Conservation (phyloP, 2,888 invertebrate genomes). For the Strigamia transsilvanica region DNA sequence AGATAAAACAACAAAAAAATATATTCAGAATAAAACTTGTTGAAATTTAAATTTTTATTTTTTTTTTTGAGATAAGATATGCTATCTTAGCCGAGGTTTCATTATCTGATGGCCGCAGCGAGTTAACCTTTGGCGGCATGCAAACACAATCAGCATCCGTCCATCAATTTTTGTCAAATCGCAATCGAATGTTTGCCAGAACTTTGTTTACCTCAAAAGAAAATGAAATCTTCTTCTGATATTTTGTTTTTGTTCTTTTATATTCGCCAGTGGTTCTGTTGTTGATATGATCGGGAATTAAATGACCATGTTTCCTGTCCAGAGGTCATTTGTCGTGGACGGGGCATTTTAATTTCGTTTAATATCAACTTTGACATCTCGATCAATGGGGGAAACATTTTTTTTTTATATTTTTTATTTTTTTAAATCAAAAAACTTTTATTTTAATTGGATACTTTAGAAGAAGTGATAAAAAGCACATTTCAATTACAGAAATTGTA, state of each 20-base stretch:
- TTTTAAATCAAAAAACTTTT: too few relatives aligned
- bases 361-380: slow-evolving; percentile 8
- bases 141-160: too few relatives aligned
- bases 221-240: not conserved
- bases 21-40: not conserved
- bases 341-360: not conserved
- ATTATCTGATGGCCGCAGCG: too few relatives aligned
- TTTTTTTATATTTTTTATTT: too few relatives aligned
- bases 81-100: not conserved
- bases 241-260: not conserved
- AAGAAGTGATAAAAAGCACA: too few relatives aligned
- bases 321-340: not conserved
- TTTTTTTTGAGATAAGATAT: not conserved
- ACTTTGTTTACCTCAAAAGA: not conserved
- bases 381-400: not conserved
- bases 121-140: too few relatives aligned
- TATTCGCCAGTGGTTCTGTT: not conserved
- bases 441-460: too few relatives aligned
- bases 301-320: slow-evolving; percentile 32
- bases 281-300: not conserved
- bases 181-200: too few relatives aligned
- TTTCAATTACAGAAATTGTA: too few relatives aligned
- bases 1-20: not conserved
- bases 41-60: not conserved
- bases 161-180: too few relatives aligned